These are phyloP conservation scores for Nephrotoma guestfalica DNA, from an alignment of 2,888 invertebrate species.

Conservation along the genomic window DNA sequence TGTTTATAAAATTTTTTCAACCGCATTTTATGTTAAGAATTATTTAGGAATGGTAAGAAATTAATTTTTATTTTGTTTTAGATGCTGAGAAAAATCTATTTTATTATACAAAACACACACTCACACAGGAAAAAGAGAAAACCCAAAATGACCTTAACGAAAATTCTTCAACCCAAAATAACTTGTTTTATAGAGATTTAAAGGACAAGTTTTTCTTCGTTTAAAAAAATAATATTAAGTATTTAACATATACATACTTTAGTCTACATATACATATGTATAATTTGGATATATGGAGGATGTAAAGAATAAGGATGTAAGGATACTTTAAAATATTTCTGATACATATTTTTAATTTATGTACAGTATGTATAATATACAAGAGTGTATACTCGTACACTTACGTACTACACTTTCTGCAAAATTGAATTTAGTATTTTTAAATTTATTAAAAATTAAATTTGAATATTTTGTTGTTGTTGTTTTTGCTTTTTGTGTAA, in stretches of 20 bases:
- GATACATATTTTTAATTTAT: not conserved
- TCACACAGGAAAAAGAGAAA: not conserved
- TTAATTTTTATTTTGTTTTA: not conserved
- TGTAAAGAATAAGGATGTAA: not conserved
- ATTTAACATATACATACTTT: not conserved
- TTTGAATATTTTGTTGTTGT: not conserved
- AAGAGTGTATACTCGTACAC: not conserved
- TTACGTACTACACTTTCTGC: not conserved
- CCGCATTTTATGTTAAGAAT: constrained; percentile 4
- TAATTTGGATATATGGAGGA: not conserved
- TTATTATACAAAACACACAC: not conserved
- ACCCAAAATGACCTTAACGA: constrained; percentile 4
- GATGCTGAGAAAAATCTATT: constrained; percentile 2
- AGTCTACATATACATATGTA: not conserved
- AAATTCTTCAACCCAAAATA: constrained; percentile 4
- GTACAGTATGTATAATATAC: not conserved
- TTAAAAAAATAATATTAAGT: not conserved
- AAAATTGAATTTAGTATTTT: not conserved
- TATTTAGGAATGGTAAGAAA: constrained; percentile 3
- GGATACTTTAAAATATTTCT: not conserved
- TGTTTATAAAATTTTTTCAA: not conserved
- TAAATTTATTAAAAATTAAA: not conserved
- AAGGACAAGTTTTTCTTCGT: constrained; percentile 1
- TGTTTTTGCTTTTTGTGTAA: not conserved
- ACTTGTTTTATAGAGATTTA: constrained; percentile 4